Conservation (phyloP, 2,888 invertebrate genomes). For the Lingula anatina region DNA sequence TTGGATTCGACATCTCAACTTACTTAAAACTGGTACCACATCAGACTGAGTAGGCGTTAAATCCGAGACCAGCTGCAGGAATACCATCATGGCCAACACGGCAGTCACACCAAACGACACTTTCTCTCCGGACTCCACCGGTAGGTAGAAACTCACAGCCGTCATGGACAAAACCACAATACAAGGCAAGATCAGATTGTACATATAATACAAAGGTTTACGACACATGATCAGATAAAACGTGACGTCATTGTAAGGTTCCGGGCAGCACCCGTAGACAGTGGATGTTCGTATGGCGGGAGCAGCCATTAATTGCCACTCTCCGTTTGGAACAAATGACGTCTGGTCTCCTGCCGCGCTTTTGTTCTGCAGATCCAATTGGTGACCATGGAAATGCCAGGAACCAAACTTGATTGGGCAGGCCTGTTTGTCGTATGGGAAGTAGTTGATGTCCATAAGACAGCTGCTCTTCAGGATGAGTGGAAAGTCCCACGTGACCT, state of each 20-base stretch:
- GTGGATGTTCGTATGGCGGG: neutral
- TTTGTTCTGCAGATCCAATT: neutral
- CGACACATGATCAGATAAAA: slow-evolving; percentile 6
- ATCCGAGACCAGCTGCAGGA: neutral
- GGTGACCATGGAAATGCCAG: neutral
- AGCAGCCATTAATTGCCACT: slow-evolving; percentile 4
- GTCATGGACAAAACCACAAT: slow-evolving; percentile 7
- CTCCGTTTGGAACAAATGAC: slow-evolving; percentile 3
- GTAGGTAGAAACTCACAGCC: too few relatives aligned
- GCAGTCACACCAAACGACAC: slow-evolving; percentile 3
- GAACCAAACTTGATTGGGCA: slow-evolving; percentile 3
- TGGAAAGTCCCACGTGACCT: too few relatives aligned
- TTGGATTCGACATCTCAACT: too few relatives aligned
- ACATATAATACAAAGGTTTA: slow-evolving; percentile 8
- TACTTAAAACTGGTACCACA: neutral
- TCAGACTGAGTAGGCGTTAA: too few relatives aligned
- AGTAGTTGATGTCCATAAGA: too few relatives aligned
- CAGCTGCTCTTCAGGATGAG: too few relatives aligned
- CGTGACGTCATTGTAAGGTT: slow-evolving; percentile 5
- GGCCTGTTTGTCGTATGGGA: too few relatives aligned
- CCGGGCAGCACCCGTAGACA: slow-evolving; percentile 5
- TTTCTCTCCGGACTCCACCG: too few relatives aligned
- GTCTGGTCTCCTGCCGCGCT: slow-evolving; percentile 1
- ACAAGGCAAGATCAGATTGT: slow-evolving; percentile 7
- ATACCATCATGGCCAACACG: slow-evolving; percentile 1